phyloP scores from a whole-genome alignment of 2,113 vertebrate genomes.

The Ciconia boyciana region DNA sequence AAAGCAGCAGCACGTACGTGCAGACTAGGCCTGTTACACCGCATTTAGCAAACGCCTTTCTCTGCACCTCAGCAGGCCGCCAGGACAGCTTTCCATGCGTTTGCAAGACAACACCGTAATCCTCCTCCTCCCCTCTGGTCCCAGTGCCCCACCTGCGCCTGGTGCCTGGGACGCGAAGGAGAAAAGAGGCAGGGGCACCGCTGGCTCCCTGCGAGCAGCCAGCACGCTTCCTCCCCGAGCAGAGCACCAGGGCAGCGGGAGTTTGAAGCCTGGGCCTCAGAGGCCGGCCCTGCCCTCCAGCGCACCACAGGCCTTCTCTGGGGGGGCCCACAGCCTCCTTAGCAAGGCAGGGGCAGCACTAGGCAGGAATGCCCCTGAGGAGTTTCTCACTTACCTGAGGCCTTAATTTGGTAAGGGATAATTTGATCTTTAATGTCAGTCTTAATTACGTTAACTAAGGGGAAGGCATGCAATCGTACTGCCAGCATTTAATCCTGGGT shows the following conservation, averaged over 20 bases:
- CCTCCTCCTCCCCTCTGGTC: neutral
- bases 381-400: neutral
- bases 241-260: neutral
- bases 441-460: neutral
- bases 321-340: neutral
- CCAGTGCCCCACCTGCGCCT: neutral
- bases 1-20: rapidly evolving
- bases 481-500: neutral
- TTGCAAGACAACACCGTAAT: neutral
- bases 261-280: too few relatives aligned
- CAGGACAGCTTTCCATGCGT: neutral
- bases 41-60: neutral
- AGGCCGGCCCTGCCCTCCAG: neutral
- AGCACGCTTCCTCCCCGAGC: neutral
- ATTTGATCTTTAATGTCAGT: slow-evolving; percentile 17
- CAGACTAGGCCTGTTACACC: rapidly evolving
- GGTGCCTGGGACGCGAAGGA: neutral
- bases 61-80: too few relatives aligned
- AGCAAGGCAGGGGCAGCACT: neutral
- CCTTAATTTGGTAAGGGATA: neutral
- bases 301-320: neutral
- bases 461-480: neutral
- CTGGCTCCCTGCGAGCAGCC: too few relatives aligned
- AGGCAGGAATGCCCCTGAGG: neutral
- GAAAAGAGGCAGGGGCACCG: rapidly evolving